Evolutionary conservation across 2,797 vertebrate species (phyloP).

Genomic region (Mormyrops attenuatus): DNA sequence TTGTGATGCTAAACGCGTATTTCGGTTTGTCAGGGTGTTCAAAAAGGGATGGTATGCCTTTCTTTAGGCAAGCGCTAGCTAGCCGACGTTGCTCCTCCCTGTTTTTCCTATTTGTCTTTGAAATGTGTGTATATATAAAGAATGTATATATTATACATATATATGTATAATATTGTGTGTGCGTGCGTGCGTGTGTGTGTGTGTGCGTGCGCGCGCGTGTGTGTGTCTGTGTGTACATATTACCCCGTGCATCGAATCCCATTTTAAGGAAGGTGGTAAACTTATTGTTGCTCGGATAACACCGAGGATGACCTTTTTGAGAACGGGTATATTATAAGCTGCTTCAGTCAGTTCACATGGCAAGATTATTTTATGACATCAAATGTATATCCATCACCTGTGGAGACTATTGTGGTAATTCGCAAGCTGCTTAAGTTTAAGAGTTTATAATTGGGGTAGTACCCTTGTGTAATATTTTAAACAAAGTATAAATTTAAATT

Average conservation of each 20-base stretch:
- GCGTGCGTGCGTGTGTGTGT: rapidly evolving
- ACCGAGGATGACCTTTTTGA: background rate
- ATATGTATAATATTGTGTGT: background rate
- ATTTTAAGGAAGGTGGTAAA: background rate
- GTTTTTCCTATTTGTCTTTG: background rate
- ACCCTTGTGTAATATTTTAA: background rate
- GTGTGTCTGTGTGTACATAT: background rate
- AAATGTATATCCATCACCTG: background rate
- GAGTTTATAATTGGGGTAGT: background rate
- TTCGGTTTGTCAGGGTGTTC: background rate
- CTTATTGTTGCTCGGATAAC: background rate
- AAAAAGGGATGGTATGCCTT: background rate
- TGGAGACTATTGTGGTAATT: background rate
- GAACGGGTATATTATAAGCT: background rate
- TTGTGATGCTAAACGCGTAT: background rate
- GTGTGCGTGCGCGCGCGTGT: background rate
- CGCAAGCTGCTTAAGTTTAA: background rate
- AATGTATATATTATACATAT: too few species aligned
- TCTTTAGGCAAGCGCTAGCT: background rate
- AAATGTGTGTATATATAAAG: background rate
- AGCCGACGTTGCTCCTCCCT: background rate
- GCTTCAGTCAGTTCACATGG: background rate
- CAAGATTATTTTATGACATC: background rate
- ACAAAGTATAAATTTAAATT: background rate
- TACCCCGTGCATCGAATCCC: background rate